A percentile compares a stretch with the other conserved stretches of the same genome.
Conservation (phyloP, 2,113 vertebrate species). For the Indri indri region DNA sequence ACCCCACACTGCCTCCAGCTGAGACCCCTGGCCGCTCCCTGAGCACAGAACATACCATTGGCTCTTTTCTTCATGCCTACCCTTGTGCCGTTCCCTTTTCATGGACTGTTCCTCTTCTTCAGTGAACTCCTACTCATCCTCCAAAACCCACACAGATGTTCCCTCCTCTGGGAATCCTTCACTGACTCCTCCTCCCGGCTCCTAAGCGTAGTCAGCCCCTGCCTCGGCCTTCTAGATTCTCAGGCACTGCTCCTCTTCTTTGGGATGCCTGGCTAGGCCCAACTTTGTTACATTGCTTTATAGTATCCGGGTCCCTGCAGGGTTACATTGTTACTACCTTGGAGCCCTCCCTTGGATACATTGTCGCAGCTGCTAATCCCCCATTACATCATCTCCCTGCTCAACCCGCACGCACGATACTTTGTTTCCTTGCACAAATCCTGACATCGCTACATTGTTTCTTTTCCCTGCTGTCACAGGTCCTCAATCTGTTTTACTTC, state of each 20-base stretch:
- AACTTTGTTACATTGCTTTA: neutral
- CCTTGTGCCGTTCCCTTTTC: neutral
- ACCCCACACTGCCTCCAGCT: fast-evolving
- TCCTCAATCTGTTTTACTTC: conserved; percentile 34
- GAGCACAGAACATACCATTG: neutral
- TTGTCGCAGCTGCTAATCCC: neutral
- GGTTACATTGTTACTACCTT: neutral
- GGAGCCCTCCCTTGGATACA: conserved; percentile 32
- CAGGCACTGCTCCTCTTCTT: neutral
- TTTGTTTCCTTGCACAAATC: neutral
- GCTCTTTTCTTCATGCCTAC: neutral
- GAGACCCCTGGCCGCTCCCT: neutral
- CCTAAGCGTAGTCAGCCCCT: no score
- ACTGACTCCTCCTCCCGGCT: neutral
- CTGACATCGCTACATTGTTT: conserved; percentile 33
- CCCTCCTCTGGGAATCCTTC: neutral
- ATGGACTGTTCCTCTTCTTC: neutral
- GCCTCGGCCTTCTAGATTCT: neutral
- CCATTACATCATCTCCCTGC: conserved; percentile 48
- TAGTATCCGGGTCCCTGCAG: neutral
- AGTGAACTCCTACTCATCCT: conserved; percentile 18
- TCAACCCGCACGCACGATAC: neutral
- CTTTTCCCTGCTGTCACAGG: neutral
- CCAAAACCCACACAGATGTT: neutral
- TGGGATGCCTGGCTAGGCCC: neutral